phyloP scores from a whole-genome alignment of 2,888 invertebrate genomes.

The Cylindroiulus punctatus region DNA sequence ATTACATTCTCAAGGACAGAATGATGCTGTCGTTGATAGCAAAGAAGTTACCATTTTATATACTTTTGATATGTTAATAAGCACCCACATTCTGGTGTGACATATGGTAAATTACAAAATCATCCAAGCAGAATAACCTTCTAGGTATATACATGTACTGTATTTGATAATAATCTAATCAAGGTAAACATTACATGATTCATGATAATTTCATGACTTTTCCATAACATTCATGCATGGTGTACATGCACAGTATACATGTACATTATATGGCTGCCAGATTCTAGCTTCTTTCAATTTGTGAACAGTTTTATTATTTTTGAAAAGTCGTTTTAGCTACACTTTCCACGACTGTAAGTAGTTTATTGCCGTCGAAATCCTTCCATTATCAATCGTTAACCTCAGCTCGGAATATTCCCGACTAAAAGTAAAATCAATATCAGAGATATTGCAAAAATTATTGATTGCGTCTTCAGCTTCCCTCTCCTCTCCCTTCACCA shows the following conservation, averaged over 20 bases:
- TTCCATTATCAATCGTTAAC: constrained; percentile 43
- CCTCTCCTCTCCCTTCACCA: neutral
- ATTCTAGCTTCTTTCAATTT: constrained; percentile 33
- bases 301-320: constrained; percentile 35
- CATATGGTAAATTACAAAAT: too few relatives aligned
- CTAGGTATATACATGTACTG: too few relatives aligned
- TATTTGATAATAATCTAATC: too few relatives aligned
- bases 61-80: too few relatives aligned
- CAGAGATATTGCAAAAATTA: constrained; percentile 35
- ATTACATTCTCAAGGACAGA: too few relatives aligned
- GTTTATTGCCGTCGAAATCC: constrained; percentile 30
- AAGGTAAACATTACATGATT: too few relatives aligned
- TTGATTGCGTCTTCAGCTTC: constrained; percentile 10
- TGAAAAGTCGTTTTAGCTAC: constrained; percentile 42
- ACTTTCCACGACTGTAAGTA: constrained; percentile 32
- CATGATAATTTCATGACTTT: too few relatives aligned
- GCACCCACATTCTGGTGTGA: too few relatives aligned
- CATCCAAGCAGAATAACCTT: too few relatives aligned
- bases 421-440: constrained; percentile 45
- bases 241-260: too few relatives aligned
- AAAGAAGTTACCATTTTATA: too few relatives aligned
- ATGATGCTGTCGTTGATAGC: too few relatives aligned
- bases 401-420: constrained; percentile 25
- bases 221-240: neutral
- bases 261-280: neutral